Conservation (phyloP, 2,888 invertebrate species). For the Brassicogethes aeneus region DNA sequence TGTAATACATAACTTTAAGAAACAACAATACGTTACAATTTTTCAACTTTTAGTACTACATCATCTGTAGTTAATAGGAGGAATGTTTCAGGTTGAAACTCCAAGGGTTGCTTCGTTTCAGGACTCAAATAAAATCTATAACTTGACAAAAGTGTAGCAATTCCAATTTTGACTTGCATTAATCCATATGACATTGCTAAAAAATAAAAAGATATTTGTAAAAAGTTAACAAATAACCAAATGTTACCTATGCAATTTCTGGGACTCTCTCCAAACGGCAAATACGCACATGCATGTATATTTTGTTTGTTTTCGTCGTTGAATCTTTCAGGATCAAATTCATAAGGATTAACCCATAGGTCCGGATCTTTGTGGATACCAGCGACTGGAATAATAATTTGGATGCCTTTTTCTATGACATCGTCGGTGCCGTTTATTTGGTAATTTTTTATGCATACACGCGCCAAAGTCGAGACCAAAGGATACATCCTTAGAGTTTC, state of each 20-base stretch:
- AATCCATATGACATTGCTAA: slow-evolving; percentile 25
- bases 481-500: too few species aligned
- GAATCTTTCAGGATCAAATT: too few species aligned
- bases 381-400: slow-evolving; percentile 27
- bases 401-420: too few species aligned
- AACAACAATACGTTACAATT: too few species aligned
- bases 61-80: slow-evolving; percentile 15
- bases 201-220: slow-evolving; percentile 7
- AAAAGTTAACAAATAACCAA: not conserved
- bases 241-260: slow-evolving; percentile 29
- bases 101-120: too few species aligned
- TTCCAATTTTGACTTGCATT: slow-evolving; percentile 25
- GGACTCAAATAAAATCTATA: slow-evolving; percentile 18
- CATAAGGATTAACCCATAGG: slow-evolving; percentile 33
- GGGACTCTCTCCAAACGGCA: slow-evolving; percentile 32
- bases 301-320: too few species aligned
- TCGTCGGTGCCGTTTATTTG: too few species aligned
- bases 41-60: slow-evolving; percentile 16
- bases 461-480: too few species aligned
- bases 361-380: slow-evolving; percentile 33
- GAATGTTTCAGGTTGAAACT: slow-evolving; percentile 16
- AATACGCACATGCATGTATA: slow-evolving; percentile 24
- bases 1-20: too few species aligned
- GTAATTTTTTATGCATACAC: too few species aligned
- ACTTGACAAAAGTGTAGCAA: slow-evolving; percentile 19